These are phyloP conservation scores for Chionoecetes opilio DNA, from an alignment of 1,140 invertebrate genomes.

Conservation along the genomic window DNA sequence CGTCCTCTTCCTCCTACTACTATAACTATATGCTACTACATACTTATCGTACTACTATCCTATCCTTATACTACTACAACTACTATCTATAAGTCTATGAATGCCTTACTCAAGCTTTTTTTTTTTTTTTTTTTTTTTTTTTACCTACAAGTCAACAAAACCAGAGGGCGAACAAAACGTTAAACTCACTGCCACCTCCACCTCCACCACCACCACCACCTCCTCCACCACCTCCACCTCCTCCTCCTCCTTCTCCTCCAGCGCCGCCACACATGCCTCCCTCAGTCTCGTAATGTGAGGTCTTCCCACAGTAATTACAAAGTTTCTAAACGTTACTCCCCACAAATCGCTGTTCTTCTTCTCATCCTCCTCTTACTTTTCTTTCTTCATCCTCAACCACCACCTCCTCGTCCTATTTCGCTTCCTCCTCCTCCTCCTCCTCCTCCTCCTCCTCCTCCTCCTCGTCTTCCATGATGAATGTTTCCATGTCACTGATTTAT, in stretches of 20 bases:
- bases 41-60: too few relatives aligned
- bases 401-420: background rate
- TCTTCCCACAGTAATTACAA: background rate
- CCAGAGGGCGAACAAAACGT: background rate
- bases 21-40: too few relatives aligned
- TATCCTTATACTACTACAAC: too few relatives aligned
- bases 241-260: background rate
- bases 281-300: background rate
- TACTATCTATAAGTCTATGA: too few relatives aligned
- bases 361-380: too few relatives aligned
- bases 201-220: background rate
- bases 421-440: background rate
- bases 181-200: background rate
- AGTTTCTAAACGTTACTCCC: background rate
- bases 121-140: too few relatives aligned
- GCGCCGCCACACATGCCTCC: too few relatives aligned
- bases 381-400: background rate
- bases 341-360: background rate
- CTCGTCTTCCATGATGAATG: background rate
- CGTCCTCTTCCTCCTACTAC: too few relatives aligned
- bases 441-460: background rate
- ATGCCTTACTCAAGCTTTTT: background rate
- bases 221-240: background rate
- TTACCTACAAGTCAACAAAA: background rate
- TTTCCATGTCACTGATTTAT: background rate